Base-by-base conservation (phyloP, 2,797 vertebrate species). In the Betta splendens region DNA sequence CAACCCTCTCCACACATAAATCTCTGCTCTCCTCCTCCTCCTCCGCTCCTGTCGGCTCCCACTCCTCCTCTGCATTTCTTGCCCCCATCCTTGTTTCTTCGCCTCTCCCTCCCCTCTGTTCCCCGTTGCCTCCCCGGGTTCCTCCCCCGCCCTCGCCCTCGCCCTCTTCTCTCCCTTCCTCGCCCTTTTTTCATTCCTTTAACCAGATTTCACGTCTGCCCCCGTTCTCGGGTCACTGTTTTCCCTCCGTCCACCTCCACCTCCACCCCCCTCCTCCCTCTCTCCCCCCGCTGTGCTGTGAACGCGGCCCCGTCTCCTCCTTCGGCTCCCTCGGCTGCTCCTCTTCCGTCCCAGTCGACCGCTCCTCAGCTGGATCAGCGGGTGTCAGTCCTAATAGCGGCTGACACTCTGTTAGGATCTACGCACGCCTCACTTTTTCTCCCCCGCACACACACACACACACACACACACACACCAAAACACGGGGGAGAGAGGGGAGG, bases 311-410 rank as follows among this genome's bases (percentile, higher is more conserved):
- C 29, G 31, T 0, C 29, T 10, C 5, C 9, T 4, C 1, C 12
- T 31, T 12, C 29, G 11, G 29, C 31, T 13, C 13, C 29, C 9
- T 31, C 11, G 4, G 10, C 28, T 28, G 10, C 29, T 13, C 9
- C 29, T 31, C 29, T 31, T 10, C 9, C 44, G 55, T 54, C 38
- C 26, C 25, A 37, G 53, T 66, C 45, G 37, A 35, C 60, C 13
- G 2, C 50, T 59, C 56, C 49, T 73, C 48, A 59, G 47, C 49
- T 52, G 53, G 85, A 87, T 45, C 82, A 83, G 89, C 40, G 62
- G 43, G 68, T 87, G 86, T 89, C 84, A 86, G 38, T 55, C 72
- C 54, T 80, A 70, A 90, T 85, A 66, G 72, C 53, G 31, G 75
- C 73, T 47, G 49, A 73, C 25, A 50, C 49, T 48, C 61, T 68